Conservation (phyloP, 2,113 vertebrate genomes). For the Copsychus sechellarum region DNA sequence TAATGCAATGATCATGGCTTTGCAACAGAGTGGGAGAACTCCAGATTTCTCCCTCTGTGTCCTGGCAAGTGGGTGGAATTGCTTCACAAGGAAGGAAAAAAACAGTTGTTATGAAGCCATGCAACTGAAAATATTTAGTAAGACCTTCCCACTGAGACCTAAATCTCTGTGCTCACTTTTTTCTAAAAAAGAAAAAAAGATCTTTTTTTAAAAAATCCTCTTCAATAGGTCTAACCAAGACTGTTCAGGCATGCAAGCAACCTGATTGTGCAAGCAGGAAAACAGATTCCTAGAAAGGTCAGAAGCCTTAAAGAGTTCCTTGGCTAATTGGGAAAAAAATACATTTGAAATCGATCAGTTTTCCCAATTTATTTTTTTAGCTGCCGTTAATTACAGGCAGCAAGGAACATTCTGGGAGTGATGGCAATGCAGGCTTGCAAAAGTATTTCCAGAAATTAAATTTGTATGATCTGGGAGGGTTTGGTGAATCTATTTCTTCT, state of each 20-base stretch:
- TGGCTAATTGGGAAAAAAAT: neutral
- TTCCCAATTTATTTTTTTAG: neutral
- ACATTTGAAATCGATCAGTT: neutral
- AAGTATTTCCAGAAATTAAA: neutral
- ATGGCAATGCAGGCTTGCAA: neutral
- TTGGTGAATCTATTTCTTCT: neutral
- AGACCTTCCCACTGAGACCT: neutral
- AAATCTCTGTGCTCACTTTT: neutral
- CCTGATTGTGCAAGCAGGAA: neutral
- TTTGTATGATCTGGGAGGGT: neutral
- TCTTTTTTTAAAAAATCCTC: neutral
- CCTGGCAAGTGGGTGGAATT: neutral
- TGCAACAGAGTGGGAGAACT: neutral
- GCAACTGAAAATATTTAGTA: neutral
- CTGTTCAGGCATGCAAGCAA: neutral
- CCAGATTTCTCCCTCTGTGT: slow-evolving; percentile 1
- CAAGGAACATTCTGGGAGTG: neutral
- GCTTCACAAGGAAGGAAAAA: neutral
- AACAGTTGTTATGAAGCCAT: neutral
- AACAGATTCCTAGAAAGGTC: neutral
- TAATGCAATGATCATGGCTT: slow-evolving; percentile 7
- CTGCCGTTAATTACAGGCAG: neutral
- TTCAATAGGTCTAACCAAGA: neutral
- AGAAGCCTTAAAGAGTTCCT: neutral
- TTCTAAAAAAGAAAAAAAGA: neutral